Evolutionary conservation across 2,888 invertebrate genomes (phyloP).

Genomic region (Habrosyne pyritoides): DNA sequence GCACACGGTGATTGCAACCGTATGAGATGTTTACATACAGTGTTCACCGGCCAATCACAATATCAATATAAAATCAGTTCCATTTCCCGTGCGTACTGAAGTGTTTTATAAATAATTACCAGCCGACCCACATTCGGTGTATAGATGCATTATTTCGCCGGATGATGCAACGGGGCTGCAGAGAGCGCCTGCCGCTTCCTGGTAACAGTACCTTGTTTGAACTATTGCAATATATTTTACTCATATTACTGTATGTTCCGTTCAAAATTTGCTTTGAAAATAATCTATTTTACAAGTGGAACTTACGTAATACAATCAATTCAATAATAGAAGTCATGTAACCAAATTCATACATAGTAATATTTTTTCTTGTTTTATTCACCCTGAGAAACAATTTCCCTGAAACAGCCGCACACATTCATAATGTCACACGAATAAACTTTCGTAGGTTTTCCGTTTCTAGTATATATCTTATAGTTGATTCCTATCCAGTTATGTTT

Average conservation of each 20-base stretch:
- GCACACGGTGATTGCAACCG: too few species aligned
- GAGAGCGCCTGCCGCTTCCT: conserved; percentile 15
- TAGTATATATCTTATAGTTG: too few species aligned
- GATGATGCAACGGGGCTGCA: conserved; percentile 50
- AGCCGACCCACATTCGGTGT: conserved; percentile 47
- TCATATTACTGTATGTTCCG: background rate
- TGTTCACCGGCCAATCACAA: conserved; percentile 28
- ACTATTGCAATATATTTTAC: conserved; percentile 27
- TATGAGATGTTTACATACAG: conserved; percentile 1
- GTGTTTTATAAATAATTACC: conserved; percentile 74
- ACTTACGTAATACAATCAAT: too few species aligned
- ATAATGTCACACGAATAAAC: too few species aligned
- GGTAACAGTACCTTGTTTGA: background rate
- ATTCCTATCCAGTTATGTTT: too few species aligned
- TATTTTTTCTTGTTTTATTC: too few species aligned
- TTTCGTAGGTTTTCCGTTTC: too few species aligned
- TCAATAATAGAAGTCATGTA: too few species aligned
- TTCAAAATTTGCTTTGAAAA: background rate
- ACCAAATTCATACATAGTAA: too few species aligned
- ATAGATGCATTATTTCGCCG: conserved; percentile 49
- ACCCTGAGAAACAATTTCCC: too few species aligned
- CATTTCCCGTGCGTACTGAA: conserved; percentile 47
- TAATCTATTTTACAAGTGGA: background rate
- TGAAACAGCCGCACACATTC: too few species aligned
- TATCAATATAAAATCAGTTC: conserved; percentile 29